Conservation (phyloP, 2,797 vertebrate genomes). For the Aselliscus stoliczkanus region DNA sequence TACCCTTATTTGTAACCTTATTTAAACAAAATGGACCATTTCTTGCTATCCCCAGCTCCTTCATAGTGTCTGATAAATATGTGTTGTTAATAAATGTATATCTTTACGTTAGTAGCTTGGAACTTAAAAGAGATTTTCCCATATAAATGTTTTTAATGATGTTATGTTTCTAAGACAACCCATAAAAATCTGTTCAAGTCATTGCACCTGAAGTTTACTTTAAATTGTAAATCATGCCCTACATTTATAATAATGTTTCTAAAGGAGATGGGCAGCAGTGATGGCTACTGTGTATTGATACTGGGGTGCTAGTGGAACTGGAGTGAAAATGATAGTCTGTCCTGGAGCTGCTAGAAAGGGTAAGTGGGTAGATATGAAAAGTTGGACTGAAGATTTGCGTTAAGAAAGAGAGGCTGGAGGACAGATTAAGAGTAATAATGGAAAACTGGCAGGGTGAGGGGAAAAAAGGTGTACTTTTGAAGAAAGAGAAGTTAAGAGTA, state of each 20-base stretch:
- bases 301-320: not conserved
- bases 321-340: not conserved
- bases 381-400: not conserved
- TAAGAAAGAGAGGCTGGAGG: not conserved
- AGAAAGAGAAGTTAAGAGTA: not conserved
- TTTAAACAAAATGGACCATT: not conserved
- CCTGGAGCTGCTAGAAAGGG: not conserved
- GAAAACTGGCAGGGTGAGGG: not conserved
- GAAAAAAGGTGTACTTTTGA: not conserved
- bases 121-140: not conserved
- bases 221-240: not conserved
- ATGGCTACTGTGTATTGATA: not conserved
- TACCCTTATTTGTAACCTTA: not conserved
- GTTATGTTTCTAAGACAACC: not conserved
- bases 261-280: not conserved
- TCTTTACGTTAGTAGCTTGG: not conserved
- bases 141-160: not conserved
- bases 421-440: not conserved
- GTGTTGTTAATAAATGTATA: not conserved
- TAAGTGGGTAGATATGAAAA: not conserved
- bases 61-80: not conserved
- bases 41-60: not conserved
- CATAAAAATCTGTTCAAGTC: slow-evolving; percentile 9
- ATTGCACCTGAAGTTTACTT: not conserved
- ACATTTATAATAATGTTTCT: not conserved